Evolutionary conservation across 2,888 invertebrate genomes (phyloP).

Genomic region (Drosophila mimetica): DNA sequence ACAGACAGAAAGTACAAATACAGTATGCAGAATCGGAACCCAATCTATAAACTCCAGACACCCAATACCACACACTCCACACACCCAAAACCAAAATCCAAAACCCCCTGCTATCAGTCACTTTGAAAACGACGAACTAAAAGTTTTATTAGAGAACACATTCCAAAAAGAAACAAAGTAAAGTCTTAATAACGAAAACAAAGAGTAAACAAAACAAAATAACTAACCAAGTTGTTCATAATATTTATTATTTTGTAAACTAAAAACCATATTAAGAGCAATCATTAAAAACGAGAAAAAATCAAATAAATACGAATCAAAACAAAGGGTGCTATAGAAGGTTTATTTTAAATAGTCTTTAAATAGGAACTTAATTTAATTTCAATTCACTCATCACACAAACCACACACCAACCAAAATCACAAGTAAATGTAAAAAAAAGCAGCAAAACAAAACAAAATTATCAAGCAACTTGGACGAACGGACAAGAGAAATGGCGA

Average conservation of each 20-base stretch:
- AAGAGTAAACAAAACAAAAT: constrained; percentile 52
- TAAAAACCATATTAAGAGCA: constrained; percentile 31
- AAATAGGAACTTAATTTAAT: constrained; percentile 74
- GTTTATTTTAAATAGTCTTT: constrained; percentile 77
- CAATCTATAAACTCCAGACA: constrained; percentile 17
- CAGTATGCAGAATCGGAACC: constrained; percentile 50
- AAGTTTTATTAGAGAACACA: constrained; percentile 74
- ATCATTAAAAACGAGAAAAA: constrained; percentile 52
- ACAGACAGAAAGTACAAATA: constrained; percentile 72
- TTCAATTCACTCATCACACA: constrained; percentile 53
- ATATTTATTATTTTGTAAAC: constrained; percentile 51
- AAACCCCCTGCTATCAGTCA: constrained; percentile 22
- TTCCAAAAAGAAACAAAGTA: constrained; percentile 80
- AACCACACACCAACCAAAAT: constrained; percentile 36
- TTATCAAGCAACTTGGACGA: constrained; percentile 53
- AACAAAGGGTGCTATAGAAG: constrained; percentile 81
- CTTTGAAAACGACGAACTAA: constrained; percentile 45
- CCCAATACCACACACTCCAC: constrained; percentile 12
- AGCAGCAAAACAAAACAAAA: constrained; percentile 63
- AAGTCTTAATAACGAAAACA: constrained; percentile 70
- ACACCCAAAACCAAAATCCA: constrained; percentile 1
- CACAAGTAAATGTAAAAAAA: constrained; percentile 50
- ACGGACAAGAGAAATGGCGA: constrained; percentile 42
- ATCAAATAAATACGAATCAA: constrained; percentile 78
- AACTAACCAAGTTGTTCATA: constrained; percentile 51